These are phyloP conservation scores for Microcebus tavaratra DNA, from an alignment of 2,113 vertebrate species.

Conservation along the genomic window DNA sequence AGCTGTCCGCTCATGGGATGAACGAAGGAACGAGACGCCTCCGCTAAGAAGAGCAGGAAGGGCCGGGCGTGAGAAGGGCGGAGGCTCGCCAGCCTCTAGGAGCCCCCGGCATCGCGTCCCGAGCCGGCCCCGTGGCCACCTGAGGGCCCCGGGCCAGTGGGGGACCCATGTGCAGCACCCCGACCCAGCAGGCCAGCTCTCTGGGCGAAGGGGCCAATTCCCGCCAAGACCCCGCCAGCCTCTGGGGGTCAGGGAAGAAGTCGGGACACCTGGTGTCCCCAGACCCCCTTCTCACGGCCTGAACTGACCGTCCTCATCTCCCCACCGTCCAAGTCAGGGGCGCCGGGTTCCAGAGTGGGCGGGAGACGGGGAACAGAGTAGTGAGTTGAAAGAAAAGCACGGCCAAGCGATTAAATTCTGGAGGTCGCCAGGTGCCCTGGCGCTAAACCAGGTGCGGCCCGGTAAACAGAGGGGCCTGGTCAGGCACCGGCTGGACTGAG, in stretches of 20 bases:
- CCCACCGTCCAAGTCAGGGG: background rate
- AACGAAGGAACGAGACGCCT: fast-evolving
- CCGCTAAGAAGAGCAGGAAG: background rate
- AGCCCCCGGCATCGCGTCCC: fast-evolving
- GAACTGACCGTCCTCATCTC: background rate
- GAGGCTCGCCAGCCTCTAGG: fast-evolving
- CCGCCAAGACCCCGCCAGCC: background rate
- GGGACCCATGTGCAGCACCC: background rate
- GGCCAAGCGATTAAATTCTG: background rate
- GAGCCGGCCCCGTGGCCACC: background rate
- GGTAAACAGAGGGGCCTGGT: background rate
- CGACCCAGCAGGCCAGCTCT: background rate
- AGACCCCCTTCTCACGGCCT: background rate
- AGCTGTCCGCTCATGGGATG: background rate
- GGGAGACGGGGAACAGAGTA: fast-evolving
- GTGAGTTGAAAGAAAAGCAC: background rate
- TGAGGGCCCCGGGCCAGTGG: background rate
- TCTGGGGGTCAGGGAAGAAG: no score
- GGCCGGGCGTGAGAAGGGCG: fast-evolving
- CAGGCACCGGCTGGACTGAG: background rate
- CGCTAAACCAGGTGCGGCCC: fast-evolving
- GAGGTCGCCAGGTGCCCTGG: background rate
- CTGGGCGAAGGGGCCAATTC: background rate
- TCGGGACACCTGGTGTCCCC: fast-evolving
- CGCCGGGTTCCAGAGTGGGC: fast-evolving